Conservation (phyloP, 1,140 invertebrate species). For the Magallana ariakensis region DNA sequence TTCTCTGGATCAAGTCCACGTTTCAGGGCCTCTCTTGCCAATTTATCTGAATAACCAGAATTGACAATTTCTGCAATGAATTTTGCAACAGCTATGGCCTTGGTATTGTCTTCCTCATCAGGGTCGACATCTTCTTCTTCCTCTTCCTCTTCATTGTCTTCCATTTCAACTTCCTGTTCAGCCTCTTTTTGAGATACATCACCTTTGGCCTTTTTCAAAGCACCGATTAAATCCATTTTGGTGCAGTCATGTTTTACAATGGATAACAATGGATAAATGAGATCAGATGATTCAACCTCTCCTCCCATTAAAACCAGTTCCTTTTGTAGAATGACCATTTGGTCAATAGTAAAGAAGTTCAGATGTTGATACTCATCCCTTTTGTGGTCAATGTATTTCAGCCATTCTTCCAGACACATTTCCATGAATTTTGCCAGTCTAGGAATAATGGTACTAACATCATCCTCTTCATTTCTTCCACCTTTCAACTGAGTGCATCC, state of each 20-base stretch:
- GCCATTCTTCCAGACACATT: slow-evolving; percentile 68
- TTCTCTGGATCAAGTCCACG: slow-evolving; percentile 53
- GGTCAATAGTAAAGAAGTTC: slow-evolving; percentile 71
- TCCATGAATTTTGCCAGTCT: slow-evolving; percentile 69
- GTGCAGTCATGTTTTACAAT: slow-evolving; percentile 60
- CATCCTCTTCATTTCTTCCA: slow-evolving; percentile 44
- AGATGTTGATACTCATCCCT: slow-evolving; percentile 65
- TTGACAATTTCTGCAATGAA: slow-evolving; percentile 58
- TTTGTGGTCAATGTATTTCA: slow-evolving; percentile 64
- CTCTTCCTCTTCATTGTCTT: slow-evolving; percentile 40
- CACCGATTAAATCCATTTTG: slow-evolving; percentile 59
- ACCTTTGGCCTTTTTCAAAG: slow-evolving; percentile 61
- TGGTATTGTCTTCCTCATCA: slow-evolving; percentile 38
- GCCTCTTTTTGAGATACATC: slow-evolving; percentile 53
- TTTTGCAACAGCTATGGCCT: slow-evolving; percentile 36
- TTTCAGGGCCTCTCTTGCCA: slow-evolving; percentile 54
- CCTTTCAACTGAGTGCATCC: slow-evolving; percentile 54
- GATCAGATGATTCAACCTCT: slow-evolving; percentile 49
- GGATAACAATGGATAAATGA: slow-evolving; percentile 64
- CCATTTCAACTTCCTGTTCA: slow-evolving; percentile 48
- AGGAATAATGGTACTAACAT: slow-evolving; percentile 61
- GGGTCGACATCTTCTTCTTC: slow-evolving; percentile 36
- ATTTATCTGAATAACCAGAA: slow-evolving; percentile 51
- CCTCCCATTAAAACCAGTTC: slow-evolving; percentile 64
- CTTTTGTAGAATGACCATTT: slow-evolving; percentile 71